Evolutionary conservation across 1,140 invertebrate species (phyloP), one percentile per base, ranked within the genome.

Genomic region (Brachionus sp.): DNA sequence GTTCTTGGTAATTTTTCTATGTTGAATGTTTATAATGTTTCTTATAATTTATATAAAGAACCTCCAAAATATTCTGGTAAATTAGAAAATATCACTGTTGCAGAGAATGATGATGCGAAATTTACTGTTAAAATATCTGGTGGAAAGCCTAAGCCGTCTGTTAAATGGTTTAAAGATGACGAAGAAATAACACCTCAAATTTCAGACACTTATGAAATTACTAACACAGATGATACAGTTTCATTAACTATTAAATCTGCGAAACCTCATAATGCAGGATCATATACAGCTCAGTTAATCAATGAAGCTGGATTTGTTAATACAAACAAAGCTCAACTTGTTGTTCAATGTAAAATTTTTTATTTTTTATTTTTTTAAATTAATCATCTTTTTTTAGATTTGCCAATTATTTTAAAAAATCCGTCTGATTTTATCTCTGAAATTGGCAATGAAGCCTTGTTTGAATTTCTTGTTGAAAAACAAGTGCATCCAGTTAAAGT

Each of bases 91-190:
- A 10, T 80, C 2, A 80, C 77, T 42, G 77, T 80, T 0, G 5
- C 62, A 0, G 77, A 80, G n/a, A 42, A 53, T 5, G 4, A 57
- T 10, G 77, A 80, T 2, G 77, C 77, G 0, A 57, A 44, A 39
- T 80, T 80, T 42, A 25, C 33, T 1, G 16, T 80, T 5, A 80
- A 80, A 66, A 80, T 80, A 25, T 12, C 37, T 35, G 75, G 25
- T 57, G 78, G 78, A 35, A 82, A 66, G 16, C 78, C 78, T 3
- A 66, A 70, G 44, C 80, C 80, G n/a, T 42, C 10, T 10, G 62
- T 82, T 13, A 82, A 66, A 37, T 82, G 80, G 80, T 82, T 66
- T 19, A 82, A 82, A 53, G 62, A 82, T 39, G 80, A 66, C 9
- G 35, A 82, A 53, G 80, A 82, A 70, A 68, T 82, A 37, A 1